Conservation (phyloP, 2,888 invertebrate species). For the Ariolimax columbianus region DNA sequence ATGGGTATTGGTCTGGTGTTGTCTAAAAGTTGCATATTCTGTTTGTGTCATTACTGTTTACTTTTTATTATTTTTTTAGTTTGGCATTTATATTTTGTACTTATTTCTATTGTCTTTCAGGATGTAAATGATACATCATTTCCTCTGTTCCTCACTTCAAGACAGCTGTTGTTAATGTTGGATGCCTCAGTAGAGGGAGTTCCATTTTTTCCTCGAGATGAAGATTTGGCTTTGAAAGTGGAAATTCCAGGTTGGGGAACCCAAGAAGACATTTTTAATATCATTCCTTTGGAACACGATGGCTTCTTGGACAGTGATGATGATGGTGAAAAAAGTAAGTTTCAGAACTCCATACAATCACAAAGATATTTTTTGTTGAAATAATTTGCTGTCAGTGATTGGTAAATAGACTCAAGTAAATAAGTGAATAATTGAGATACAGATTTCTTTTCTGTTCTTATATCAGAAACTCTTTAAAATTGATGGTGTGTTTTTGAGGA, state of each 20-base stretch:
- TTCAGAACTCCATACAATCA: background rate
- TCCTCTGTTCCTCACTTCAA: conserved; percentile 71
- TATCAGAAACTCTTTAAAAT: no score
- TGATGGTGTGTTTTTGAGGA: no score
- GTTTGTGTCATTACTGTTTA: no score
- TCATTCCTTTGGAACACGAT: conserved; percentile 52
- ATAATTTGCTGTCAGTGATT: no score
- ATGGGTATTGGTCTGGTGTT: no score
- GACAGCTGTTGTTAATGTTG: conserved; percentile 69
- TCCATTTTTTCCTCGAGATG: conserved; percentile 68
- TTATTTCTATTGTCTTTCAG: conserved; percentile 28
- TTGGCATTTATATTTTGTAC: no score
- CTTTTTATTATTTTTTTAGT: no score
- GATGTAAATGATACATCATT: conserved; percentile 56
- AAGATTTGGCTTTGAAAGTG: conserved; percentile 60
- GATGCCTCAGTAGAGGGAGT: conserved; percentile 68
- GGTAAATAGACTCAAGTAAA: no score
- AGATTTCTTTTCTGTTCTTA: no score
- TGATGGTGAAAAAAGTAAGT: conserved; percentile 48
- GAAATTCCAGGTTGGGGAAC: conserved; percentile 57
- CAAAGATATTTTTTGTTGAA: no score
- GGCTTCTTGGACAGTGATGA: conserved; percentile 59
- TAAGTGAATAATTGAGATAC: no score
- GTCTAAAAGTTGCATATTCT: no score
- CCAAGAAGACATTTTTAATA: conserved; percentile 55